phyloP scores from a whole-genome alignment of 1,140 invertebrate species.

The Pemphigus obesinymphae region DNA sequence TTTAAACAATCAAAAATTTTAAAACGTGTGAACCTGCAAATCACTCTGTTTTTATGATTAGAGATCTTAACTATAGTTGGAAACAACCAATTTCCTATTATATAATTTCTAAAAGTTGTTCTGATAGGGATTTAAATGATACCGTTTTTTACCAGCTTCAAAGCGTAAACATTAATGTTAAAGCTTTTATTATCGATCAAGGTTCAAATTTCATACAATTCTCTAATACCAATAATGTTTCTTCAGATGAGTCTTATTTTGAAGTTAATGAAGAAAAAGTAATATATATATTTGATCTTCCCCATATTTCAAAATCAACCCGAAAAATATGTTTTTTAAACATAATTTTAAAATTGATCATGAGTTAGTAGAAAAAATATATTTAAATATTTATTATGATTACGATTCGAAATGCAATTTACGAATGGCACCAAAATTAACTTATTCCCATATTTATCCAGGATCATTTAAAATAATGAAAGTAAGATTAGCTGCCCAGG shows the following conservation, averaged over 20 bases:
- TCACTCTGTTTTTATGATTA: constrained; percentile 1
- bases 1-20: not conserved
- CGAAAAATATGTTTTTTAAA: constrained; percentile 37
- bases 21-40: not conserved
- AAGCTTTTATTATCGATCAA: not conserved
- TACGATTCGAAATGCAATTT: not conserved
- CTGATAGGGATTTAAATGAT: not conserved
- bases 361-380: not conserved
- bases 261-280: not conserved
- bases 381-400: not conserved
- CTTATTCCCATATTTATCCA: not conserved
- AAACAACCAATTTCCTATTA: constrained; percentile 30
- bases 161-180: not conserved
- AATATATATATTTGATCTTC: not conserved
- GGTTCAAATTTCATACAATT: not conserved
- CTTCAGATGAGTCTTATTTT: not conserved
- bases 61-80: not conserved
- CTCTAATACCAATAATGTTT: not conserved
- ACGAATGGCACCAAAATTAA: not conserved
- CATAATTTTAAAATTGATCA: constrained; percentile 46
- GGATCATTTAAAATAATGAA: not conserved
- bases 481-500: not conserved
- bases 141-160: not conserved
- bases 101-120: not conserved
- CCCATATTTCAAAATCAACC: not conserved